These are phyloP conservation scores for Ailurus styani DNA, from an alignment of 2,113 vertebrate species.

Conservation along the genomic window DNA sequence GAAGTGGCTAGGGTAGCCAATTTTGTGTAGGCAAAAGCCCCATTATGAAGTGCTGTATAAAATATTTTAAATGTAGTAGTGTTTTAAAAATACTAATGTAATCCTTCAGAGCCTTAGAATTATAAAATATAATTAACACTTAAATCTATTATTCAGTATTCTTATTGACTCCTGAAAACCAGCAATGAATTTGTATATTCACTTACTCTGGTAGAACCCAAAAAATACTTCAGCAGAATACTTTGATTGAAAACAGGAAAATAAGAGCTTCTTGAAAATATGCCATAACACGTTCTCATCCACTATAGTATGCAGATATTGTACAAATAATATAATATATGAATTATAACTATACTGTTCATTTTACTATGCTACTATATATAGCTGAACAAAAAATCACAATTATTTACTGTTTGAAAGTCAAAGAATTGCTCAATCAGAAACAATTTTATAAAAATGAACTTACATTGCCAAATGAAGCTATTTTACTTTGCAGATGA, in stretches of 20 bases:
- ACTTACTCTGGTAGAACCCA: slow-evolving; percentile 29
- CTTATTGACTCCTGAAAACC: not conserved
- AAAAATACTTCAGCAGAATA: not conserved
- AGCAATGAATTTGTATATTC: not conserved
- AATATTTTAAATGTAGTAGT: not conserved
- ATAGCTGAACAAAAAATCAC: not conserved
- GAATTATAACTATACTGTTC: not conserved
- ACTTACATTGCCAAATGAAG: slow-evolving; percentile 49
- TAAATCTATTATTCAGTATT: not conserved
- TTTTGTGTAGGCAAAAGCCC: not conserved
- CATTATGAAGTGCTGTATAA: not conserved
- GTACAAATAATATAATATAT: not conserved
- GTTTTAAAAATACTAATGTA: slow-evolving; percentile 19
- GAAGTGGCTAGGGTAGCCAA: not conserved
- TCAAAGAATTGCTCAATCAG: slow-evolving; percentile 38
- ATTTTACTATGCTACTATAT: slow-evolving; percentile 38
- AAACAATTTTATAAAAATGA: slow-evolving; percentile 53
- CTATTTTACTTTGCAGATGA: slow-evolving; percentile 59
- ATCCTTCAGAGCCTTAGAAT: not conserved
- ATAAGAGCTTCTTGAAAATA: slow-evolving; percentile 30
- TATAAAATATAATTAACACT: not conserved
- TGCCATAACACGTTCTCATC: not conserved
- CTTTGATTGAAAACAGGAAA: not conserved
- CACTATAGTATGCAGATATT: not conserved
- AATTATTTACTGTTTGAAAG: slow-evolving; percentile 43